Conservation (phyloP, 2,888 invertebrate genomes). For the Hypsopygia costalis region DNA sequence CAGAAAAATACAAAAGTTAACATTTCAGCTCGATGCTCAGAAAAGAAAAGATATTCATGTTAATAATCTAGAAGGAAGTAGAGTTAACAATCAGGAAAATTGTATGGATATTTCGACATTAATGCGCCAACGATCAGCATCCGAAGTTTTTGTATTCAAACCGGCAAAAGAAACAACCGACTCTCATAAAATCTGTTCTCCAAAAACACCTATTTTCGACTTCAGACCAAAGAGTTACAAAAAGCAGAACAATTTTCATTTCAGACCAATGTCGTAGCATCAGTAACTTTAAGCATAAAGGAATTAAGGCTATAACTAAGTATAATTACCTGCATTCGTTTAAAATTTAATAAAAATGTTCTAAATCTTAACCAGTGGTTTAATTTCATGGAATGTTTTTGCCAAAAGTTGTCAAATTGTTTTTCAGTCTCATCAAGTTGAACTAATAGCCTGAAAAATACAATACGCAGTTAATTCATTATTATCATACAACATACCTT, state of each 20-base stretch:
- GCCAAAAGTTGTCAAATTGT: constrained; percentile 97
- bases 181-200: constrained; percentile 50
- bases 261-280: constrained; percentile 54
- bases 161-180: constrained; percentile 57
- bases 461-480: neutral
- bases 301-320: constrained; percentile 10
- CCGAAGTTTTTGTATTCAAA: constrained; percentile 60
- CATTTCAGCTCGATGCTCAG: constrained; percentile 64
- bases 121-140: constrained; percentile 51
- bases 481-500: neutral
- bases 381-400: constrained; percentile 92
- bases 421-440: constrained; percentile 97
- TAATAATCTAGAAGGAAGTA: constrained; percentile 40
- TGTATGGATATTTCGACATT: constrained; percentile 68
- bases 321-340: constrained; percentile 87
- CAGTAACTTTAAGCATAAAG: constrained; percentile 10
- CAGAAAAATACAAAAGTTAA: constrained; percentile 68
- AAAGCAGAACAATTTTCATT: constrained; percentile 52
- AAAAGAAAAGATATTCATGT: constrained; percentile 60
- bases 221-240: constrained; percentile 43
- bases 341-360: constrained; percentile 96
- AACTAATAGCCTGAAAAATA: constrained; percentile 86
- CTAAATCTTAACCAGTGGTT: constrained; percentile 94
- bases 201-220: constrained; percentile 67
- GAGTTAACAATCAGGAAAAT: constrained; percentile 49